Conservation (phyloP, 2,797 vertebrate genomes). For the Pelodytes ibericus region DNA sequence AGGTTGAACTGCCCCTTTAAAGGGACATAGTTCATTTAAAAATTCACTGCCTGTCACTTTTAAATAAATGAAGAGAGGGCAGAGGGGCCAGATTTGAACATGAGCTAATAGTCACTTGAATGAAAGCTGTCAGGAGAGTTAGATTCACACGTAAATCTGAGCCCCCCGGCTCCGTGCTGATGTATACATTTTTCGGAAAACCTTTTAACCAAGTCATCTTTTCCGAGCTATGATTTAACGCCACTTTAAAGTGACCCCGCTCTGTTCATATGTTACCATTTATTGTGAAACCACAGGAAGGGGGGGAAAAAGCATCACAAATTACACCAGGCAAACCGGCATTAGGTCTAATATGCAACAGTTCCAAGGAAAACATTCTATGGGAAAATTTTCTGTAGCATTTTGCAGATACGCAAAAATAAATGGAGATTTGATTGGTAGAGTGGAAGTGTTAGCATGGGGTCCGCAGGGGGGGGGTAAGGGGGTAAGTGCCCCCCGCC, state of each 20-base stretch:
- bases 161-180: conserved; percentile 40
- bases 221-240: conserved; percentile 50
- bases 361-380: no score
- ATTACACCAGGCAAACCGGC: no score
- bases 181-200: conserved; percentile 44
- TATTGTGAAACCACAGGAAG: conserved; percentile 44
- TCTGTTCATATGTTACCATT: conserved; percentile 42
- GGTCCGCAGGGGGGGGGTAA: no score
- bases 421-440: no score
- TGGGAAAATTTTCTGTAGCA: no score
- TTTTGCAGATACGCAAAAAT: no score
- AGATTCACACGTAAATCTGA: conserved; percentile 47
- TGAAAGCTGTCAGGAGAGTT: conserved; percentile 51
- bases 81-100: conserved; percentile 48
- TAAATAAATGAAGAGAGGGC: conserved; percentile 50
- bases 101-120: conserved; percentile 56
- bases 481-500: no score
- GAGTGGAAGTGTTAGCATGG: no score
- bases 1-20: no score
- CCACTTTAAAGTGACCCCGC: conserved; percentile 51
- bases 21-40: not conserved
- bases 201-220: conserved; percentile 54
- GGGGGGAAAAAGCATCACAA: no score
- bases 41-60: conserved; percentile 35
- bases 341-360: no score